These are phyloP conservation scores for Drosophila sturtevanti DNA, from an alignment of 1,140 invertebrate species.

Conservation along the genomic window DNA sequence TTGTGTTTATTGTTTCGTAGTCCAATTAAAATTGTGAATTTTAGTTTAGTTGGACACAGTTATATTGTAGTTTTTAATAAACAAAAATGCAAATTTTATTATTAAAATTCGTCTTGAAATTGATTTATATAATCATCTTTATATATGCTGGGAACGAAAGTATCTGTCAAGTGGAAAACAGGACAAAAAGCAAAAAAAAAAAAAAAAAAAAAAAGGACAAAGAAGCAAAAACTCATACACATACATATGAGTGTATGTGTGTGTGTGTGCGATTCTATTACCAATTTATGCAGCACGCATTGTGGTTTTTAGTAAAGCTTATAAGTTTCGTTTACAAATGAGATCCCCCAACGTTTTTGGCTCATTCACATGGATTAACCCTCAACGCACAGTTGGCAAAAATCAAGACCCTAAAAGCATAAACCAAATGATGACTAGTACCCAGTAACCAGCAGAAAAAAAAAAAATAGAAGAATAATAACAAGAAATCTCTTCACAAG, in stretches of 20 bases:
- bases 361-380: not conserved
- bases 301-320: constrained; percentile 25
- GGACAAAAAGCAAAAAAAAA: not conserved
- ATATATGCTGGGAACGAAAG: not conserved
- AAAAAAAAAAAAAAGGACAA: not conserved
- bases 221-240: not conserved
- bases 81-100: constrained; percentile 56
- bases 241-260: not conserved
- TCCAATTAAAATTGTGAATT: constrained; percentile 58
- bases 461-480: too few species aligned
- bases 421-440: not conserved
- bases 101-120: constrained; percentile 53
- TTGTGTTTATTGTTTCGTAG: constrained; percentile 18
- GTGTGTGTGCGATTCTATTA: constrained; percentile 21
- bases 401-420: not conserved
- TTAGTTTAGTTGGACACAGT: constrained; percentile 38
- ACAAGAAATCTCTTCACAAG: too few species aligned
- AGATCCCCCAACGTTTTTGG: not conserved
- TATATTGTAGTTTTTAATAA: constrained; percentile 52
- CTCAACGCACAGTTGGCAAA: not conserved
- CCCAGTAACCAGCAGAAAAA: too few species aligned
- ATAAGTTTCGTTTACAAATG: not conserved
- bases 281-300: constrained; percentile 41
- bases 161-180: not conserved
- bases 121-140: constrained; percentile 62